Percentiles rank a stretch among this genome's conserved stretches.
Conservation (phyloP, 2,113 vertebrate genomes). For the Gymnobelideus leadbeateri region DNA sequence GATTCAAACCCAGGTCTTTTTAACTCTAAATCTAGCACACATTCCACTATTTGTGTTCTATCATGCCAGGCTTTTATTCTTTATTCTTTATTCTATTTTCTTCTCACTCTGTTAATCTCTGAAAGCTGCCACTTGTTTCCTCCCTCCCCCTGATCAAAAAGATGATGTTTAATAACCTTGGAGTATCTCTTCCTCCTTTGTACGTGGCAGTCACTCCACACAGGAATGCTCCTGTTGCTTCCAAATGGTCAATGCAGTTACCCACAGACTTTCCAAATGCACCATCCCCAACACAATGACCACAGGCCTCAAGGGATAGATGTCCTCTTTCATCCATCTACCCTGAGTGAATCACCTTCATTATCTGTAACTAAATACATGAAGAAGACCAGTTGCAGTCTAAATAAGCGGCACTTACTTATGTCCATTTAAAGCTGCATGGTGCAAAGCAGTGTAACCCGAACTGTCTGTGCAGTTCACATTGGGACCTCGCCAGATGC, state of each 20-base stretch:
- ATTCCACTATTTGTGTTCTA: not conserved
- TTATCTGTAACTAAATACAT: conserved; percentile 58
- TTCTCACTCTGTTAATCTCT: not conserved
- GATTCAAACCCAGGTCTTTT: not conserved
- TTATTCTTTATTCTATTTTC: too few species aligned
- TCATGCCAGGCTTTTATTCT: not conserved
- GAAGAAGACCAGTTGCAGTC: conserved; percentile 32
- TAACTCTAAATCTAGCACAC: not conserved
- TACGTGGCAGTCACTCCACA: not conserved
- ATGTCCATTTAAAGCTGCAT: conserved; percentile 96
- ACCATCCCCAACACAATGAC: not conserved
- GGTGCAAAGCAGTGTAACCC: conserved; percentile 95
- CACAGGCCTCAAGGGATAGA: conserved; percentile 30
- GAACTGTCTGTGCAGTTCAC: conserved; percentile 96
- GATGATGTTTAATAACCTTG: not conserved
- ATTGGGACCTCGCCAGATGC: conserved; percentile 97
- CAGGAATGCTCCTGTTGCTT: not conserved
- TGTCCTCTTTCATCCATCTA: not conserved
- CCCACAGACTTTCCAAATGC: conserved; percentile 17
- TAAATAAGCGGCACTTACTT: conserved; percentile 87
- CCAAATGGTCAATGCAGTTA: not conserved
- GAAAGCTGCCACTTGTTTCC: not conserved
- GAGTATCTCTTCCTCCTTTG: not conserved
- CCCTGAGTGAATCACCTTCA: conserved; percentile 38
- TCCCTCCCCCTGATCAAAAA: not conserved